Base-by-base conservation (phyloP, 2,888 invertebrate genomes). In the Tachystola acroxantha region DNA sequence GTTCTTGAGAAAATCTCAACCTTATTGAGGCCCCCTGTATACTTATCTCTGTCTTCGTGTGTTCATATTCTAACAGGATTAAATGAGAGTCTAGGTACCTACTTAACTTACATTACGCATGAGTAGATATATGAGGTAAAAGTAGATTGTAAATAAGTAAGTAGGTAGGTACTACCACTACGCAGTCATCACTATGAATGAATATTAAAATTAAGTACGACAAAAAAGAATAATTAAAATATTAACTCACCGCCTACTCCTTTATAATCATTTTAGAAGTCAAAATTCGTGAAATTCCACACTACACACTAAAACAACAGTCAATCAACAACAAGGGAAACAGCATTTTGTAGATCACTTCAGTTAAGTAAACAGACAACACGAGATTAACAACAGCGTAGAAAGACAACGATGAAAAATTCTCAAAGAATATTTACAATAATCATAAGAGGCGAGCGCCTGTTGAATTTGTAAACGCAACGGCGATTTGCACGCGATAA, bases 391-490 rank as follows among this genome's bases (percentile, higher is more conserved):
- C 57, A 73, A 68, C 58, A 69, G 64, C 52, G 48, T 64, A 68
- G 62, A 58, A 64, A 58, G 56, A 64, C 53, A 67, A 72, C 64
- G 43, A 55, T 50, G 60, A 44, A 65, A 69, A 63, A 67, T 62
- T 52, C 58, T 63, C 51, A 58, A 64, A 64, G 53, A 63, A 55
- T 58, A 60, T 61, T 57, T 41, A 42, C 38, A 40, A 40, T 48
- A 49, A 7, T 38, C 40, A 45, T 39, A 43, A 42, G 33, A 46
- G 53, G 48, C 48, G 40, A 63, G 57, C 78, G 82, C 84, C 84
- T 85, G 79, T 78, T 80, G 70, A 69, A 64, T 73, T 66, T 61
- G 44, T 64, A 54, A 64, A 50, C 55, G 71, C 73, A 75, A 77
- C n/a, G 3, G 13, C 11, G 7, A 2, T 29, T 52, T 37, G 50